These are phyloP conservation scores for Aethes cnicana DNA, from an alignment of 2,888 invertebrate genomes.

Conservation along the genomic window DNA sequence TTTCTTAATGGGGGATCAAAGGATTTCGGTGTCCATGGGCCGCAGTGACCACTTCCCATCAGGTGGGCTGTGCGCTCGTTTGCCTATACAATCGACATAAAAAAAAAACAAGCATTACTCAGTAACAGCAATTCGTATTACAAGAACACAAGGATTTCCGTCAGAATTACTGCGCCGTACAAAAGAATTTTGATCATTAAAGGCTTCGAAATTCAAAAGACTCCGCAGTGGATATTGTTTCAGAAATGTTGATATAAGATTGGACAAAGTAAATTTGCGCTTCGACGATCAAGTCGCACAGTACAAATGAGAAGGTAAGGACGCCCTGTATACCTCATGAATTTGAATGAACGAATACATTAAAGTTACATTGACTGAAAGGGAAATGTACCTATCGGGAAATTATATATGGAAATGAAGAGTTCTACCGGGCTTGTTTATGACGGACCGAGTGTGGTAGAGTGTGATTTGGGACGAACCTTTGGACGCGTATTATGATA, in stretches of 20 bases:
- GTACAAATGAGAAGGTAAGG: constrained; percentile 18
- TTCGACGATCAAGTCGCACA: constrained; percentile 16
- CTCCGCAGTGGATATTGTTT: constrained; percentile 7
- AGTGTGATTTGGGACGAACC: too few relatives aligned
- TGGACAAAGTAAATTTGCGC: constrained; percentile 21
- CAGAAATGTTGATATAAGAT: constrained; percentile 15
- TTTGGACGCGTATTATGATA: too few relatives aligned
- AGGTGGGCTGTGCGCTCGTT: too few relatives aligned
- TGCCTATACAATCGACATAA: too few relatives aligned
- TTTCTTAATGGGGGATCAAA: too few relatives aligned
- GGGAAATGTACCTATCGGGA: constrained; percentile 19
- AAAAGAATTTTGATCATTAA: constrained; percentile 22
- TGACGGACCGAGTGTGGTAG: too few relatives aligned
- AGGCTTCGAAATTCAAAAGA: constrained; percentile 13
- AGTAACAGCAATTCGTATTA: background rate
- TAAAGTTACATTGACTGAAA: constrained; percentile 24
- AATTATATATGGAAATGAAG: constrained; percentile 21
- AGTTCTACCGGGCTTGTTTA: background rate
- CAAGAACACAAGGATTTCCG: background rate
- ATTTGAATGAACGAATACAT: constrained; percentile 23
- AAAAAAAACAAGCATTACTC: background rate
- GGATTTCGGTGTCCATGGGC: too few relatives aligned
- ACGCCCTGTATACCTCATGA: constrained; percentile 15
- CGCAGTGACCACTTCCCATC: too few relatives aligned
- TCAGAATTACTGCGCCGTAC: background rate